Evolutionary conservation across 2,797 vertebrate species (phyloP).

Genomic region (Gallinago stenura): DNA sequence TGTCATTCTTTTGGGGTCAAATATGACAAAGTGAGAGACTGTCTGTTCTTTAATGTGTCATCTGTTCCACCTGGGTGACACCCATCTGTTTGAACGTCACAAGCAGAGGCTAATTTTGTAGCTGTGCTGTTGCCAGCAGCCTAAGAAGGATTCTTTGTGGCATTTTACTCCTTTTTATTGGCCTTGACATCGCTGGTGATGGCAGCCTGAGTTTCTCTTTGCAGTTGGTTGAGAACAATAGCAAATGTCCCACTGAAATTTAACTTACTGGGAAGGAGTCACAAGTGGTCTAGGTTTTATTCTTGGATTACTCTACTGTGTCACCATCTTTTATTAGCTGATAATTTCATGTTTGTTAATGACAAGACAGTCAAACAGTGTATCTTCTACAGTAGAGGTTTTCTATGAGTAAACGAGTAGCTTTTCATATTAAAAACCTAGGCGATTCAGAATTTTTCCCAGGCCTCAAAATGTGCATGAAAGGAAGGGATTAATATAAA

Average conservation of each 20-base stretch:
- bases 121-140: conserved; percentile 5
- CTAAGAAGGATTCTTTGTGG: conserved; percentile 31
- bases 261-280: background rate
- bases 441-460: background rate
- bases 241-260: background rate
- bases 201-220: background rate
- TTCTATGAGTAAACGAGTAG: background rate
- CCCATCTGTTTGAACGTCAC: conserved; percentile 20
- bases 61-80: conserved; percentile 58
- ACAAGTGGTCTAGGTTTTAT: background rate
- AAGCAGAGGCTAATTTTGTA: conserved; percentile 37
- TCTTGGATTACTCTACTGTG: background rate
- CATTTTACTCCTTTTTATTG: background rate
- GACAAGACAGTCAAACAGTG: background rate
- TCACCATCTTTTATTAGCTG: background rate
- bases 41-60: conserved; percentile 51
- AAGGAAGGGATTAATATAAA: conserved; percentile 26
- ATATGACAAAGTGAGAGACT: conserved; percentile 9
- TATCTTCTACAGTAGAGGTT: background rate
- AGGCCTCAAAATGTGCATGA: background rate
- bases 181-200: background rate
- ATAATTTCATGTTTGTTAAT: background rate
- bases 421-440: background rate
- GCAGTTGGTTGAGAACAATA: background rate
- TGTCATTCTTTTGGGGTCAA: conserved; percentile 7